Evolutionary conservation across 2,888 invertebrate genomes (phyloP), one percentile per base, ranked within the genome.

Genomic region (Stenichneumon culpator): DNA sequence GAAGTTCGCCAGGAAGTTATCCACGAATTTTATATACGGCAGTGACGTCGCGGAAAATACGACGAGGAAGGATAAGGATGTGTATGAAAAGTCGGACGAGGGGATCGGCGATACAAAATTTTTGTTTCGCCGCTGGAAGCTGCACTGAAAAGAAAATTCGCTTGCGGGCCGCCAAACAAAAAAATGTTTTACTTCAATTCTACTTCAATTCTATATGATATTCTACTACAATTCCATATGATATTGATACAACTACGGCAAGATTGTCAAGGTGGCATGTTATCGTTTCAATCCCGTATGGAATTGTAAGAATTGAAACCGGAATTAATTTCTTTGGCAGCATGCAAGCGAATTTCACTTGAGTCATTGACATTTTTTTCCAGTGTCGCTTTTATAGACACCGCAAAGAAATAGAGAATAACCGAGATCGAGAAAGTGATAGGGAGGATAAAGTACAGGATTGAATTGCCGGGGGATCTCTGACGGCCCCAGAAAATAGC

Each of bases 361-460:
- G n/a, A n/a, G n/a, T n/a, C n/a, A n/a, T n/a, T n/a, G n/a, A n/a
- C n/a, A n/a, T n/a, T n/a, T n/a, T n/a, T n/a, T n/a, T n/a, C n/a
- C n/a, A n/a, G n/a, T n/a, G n/a, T n/a, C n/a, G 86, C 89, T 90
- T 87, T 86, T 86, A 80, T 85, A 28, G 54, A 74, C 57, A 44
- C 39, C 39, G 36, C 44, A 16, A 67, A n/a, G 11, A 44, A 32
- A 36, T 39, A 25, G 63, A 70, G 22, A 52, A 72, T 75, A 36
- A 32, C 54, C 0, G 22, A 19, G 3, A 7, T 7, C 11, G 19
- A 25, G 32, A 67, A 70, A 16, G 60, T 39, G 39, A n/a, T 22
- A 39, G 52, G 39, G 14, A 39, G 19, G 50, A 50, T 57, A 50
- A 16, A 7, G 47, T 7, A 28, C 25, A 32, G 65, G 5, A 44